Conservation (phyloP, 2,888 invertebrate species). For the Rhabditoides inermis region DNA sequence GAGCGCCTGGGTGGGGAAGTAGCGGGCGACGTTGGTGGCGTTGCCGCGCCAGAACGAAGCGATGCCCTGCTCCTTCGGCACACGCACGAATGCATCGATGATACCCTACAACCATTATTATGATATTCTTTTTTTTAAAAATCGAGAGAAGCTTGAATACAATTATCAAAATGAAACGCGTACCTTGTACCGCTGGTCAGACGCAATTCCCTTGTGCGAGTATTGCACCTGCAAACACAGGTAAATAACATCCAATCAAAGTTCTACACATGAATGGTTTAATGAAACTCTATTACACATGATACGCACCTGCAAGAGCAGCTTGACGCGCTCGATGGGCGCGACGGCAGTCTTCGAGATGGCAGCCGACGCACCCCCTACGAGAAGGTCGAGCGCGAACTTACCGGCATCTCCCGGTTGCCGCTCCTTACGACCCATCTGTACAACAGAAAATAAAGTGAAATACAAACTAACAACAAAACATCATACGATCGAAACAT, state of each 20-base stretch:
- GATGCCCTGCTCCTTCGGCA: constrained; percentile 34
- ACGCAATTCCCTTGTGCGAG: constrained; percentile 30
- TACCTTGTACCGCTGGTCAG: constrained; percentile 23
- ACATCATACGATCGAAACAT: too few species aligned
- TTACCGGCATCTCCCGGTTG: too few species aligned
- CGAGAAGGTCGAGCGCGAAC: constrained; percentile 23
- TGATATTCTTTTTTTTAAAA: too few species aligned
- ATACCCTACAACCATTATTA: too few species aligned
- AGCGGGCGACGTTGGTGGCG: constrained; percentile 29
- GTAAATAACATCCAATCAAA: not conserved
- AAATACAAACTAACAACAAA: too few species aligned
- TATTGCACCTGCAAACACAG: constrained; percentile 28
- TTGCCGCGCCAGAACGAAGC: constrained; percentile 36
- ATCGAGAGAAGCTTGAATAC: too few species aligned
- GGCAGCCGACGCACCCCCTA: constrained; percentile 31
- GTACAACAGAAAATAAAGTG: too few species aligned
- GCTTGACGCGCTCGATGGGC: constrained; percentile 34
- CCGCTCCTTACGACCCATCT: too few species aligned
- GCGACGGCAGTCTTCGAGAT: constrained; percentile 36
- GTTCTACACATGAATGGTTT: not conserved
- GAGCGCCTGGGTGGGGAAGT: constrained; percentile 36
- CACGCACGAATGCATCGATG: constrained; percentile 29
- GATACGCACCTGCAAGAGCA: constrained; percentile 22
- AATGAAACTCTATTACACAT: too few species aligned
- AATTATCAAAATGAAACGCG: too few species aligned